These are phyloP conservation scores for Lasioglossum baleicum DNA, from an alignment of 1,140 invertebrate genomes.

Conservation along the genomic window DNA sequence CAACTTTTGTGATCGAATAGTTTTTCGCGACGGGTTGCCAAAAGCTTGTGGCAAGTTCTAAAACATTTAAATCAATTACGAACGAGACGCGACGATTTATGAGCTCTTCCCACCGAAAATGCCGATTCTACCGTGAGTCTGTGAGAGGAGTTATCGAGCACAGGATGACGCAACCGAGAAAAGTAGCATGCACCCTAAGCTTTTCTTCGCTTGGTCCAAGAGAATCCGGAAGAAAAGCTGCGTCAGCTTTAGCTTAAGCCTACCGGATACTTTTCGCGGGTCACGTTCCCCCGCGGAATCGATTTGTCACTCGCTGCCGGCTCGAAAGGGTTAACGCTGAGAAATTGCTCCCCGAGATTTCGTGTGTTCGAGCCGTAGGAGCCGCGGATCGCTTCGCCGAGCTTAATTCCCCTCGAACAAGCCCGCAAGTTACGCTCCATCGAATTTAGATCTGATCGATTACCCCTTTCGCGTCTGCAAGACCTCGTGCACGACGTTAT, in stretches of 20 bases:
- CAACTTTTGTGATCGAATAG: no score
- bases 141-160: not conserved
- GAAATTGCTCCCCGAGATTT: not conserved
- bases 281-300: constrained; percentile 51
- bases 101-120: no score
- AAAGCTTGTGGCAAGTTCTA: no score
- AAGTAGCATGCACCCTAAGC: not conserved
- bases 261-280: constrained; percentile 33
- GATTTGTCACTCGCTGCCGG: constrained; percentile 45
- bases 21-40: no score
- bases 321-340: constrained; percentile 1
- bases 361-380: not conserved
- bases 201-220: not conserved
- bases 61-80: no score
- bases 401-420: not conserved
- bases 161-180: not conserved
- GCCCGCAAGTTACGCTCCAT: not conserved
- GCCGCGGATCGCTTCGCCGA: not conserved
- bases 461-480: not conserved
- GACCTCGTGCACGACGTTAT: no score
- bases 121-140: no score
- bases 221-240: not conserved
- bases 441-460: constrained; percentile 5
- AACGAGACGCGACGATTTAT: no score
- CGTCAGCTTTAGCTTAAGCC: constrained; percentile 13